Conservation (phyloP, 2,113 vertebrate genomes). For the Trogon melanurus region DNA sequence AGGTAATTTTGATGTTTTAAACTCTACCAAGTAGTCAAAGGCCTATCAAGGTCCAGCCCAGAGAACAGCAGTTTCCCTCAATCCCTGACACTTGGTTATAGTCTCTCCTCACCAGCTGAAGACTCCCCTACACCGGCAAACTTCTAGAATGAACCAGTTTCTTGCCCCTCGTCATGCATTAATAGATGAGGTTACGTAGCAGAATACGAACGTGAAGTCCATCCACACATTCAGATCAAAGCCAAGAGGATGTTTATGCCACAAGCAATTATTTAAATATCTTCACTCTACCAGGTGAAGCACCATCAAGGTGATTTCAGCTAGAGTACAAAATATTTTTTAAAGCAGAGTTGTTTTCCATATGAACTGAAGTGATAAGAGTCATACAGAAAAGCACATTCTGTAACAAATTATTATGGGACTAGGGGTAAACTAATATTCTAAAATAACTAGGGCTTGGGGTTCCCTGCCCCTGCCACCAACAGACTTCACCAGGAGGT, state of each 20-base stretch:
- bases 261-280: not conserved
- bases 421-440: not conserved
- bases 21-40: not conserved
- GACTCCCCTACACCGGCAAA: not conserved
- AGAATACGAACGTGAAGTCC: not conserved
- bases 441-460: not conserved
- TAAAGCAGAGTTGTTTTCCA: not conserved
- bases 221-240: not conserved
- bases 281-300: not conserved
- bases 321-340: not conserved
- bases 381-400: not conserved
- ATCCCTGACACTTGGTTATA: not conserved
- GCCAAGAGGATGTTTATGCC: not conserved
- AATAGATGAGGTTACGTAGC: accelerated
- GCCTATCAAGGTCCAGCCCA: not conserved
- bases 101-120: not conserved
- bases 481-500: not conserved
- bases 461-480: accelerated
- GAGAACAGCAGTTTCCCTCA: not conserved
- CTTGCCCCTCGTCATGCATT: not conserved
- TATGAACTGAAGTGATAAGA: not conserved
- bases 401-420: not conserved
- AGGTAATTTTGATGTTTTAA: not conserved
- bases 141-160: not conserved
- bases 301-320: not conserved